Evolutionary conservation across 2,888 invertebrate genomes (phyloP), one percentile per base, ranked within the genome.

Genomic region (Bombyx huttoni): DNA sequence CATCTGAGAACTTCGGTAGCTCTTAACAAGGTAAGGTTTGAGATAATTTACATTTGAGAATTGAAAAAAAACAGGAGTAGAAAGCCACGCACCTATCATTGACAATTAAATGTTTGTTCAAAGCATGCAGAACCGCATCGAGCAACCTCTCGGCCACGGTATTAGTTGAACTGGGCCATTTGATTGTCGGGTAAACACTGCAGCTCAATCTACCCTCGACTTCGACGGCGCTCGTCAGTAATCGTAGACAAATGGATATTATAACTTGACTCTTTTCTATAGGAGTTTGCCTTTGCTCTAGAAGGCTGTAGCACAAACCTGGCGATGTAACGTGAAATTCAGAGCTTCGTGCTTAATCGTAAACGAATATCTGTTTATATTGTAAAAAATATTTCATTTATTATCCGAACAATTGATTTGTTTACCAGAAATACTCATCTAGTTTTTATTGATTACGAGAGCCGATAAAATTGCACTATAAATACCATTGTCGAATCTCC

Each of bases 241-340:
- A 40, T 0, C 77, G 69, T 1, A 84, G 58, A 12, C 64, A 58
- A 0, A 85, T 53, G 0, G 73, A 62, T 3, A 86, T 54, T 9
- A 86, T 67, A 0, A 63, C 71, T 53, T 86, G 87, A 7, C 69
- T 64, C 53, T 70, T 80, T 53, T 82, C 81, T 3, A 82, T 61
- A 0, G 82, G 85, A 0, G 83, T 83, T 0, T 58, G 45, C 54
- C 77, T 77, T 53, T 81, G 73, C 0, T 59, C 58, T 13, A 84
- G 51, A 1, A 86, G 59, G 0, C 71, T 75, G 54, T 76, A 58
- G 57, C 81, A 81, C 0, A 86, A 64, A 59, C 76, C 87, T 87
- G 59, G 3, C 60, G 63, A 48, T 40, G 40, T 24, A 24, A 24
- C 24, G 24, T 24, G 24, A 24, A 24, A 24, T 24, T 24, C 24